phyloP scores from a whole-genome alignment of 2,888 invertebrate species.

The Trichogramma evanescens region DNA sequence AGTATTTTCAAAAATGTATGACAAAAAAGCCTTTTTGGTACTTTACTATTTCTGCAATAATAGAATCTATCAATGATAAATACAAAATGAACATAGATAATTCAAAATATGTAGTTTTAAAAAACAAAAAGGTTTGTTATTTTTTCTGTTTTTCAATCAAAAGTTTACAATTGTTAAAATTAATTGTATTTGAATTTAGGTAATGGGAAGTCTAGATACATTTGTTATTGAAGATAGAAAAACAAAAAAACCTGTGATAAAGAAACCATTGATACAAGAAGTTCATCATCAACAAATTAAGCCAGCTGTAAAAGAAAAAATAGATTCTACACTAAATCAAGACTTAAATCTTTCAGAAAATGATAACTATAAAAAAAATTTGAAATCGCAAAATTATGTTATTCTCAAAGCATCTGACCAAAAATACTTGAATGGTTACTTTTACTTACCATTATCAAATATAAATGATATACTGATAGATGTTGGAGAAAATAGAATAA shows the following conservation, averaged over 20 bases:
- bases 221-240: slow-evolving; percentile 70
- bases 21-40: slow-evolving; percentile 64
- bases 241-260: slow-evolving; percentile 49
- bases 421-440: slow-evolving; percentile 56
- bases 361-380: neutral
- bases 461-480: slow-evolving; percentile 58
- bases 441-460: slow-evolving; percentile 51
- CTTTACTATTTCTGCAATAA: slow-evolving; percentile 72
- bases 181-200: slow-evolving; percentile 31
- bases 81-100: slow-evolving; percentile 64
- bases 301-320: neutral
- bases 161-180: neutral
- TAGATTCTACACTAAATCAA: neutral
- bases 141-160: too few relatives aligned
- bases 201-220: slow-evolving; percentile 64
- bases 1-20: slow-evolving; percentile 69
- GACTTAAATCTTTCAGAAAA: slow-evolving; percentile 1
- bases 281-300: slow-evolving; percentile 38
- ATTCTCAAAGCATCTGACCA: slow-evolving; percentile 49
- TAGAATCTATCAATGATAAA: slow-evolving; percentile 75
- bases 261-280: slow-evolving; percentile 57
- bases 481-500: slow-evolving; percentile 68
- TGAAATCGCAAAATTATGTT: slow-evolving; percentile 25
- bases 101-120: slow-evolving; percentile 61
- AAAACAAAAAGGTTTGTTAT: slow-evolving; percentile 56